phyloP scores from a whole-genome alignment of 2,888 invertebrate genomes.

The Aporophyla lueneburgensis region DNA sequence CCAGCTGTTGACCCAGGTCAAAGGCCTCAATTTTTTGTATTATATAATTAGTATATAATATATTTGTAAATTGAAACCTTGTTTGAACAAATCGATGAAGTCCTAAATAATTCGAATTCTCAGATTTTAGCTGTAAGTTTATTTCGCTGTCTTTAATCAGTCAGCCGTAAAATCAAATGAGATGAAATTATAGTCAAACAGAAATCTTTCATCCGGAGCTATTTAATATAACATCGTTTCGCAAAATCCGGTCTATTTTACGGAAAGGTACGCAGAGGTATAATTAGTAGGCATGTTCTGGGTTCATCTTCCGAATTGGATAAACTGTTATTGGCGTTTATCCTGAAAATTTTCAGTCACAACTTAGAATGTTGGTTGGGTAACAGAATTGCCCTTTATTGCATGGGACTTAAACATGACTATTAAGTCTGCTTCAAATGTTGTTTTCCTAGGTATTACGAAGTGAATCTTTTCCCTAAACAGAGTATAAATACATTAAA shows the following conservation, averaged over 20 bases:
- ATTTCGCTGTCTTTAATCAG: slow-evolving; percentile 24
- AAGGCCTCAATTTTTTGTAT: too few species aligned
- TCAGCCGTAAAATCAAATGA: slow-evolving; percentile 29
- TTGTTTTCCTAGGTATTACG: not conserved
- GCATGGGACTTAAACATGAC: too few species aligned
- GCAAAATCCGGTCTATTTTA: not conserved
- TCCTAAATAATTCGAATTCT: not conserved
- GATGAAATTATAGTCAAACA: not conserved
- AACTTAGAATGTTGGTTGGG: too few species aligned
- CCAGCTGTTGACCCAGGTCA: too few species aligned
- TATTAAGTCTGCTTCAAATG: not conserved
- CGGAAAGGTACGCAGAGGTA: too few species aligned
- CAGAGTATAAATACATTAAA: not conserved
- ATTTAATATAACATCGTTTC: not conserved
- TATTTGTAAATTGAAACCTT: not conserved
- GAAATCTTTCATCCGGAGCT: not conserved
- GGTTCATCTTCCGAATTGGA: too few species aligned
- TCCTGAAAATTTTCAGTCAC: too few species aligned
- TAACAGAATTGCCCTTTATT: too few species aligned
- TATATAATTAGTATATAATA: too few species aligned
- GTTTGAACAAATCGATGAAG: not conserved
- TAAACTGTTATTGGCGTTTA: not conserved
- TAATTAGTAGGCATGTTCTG: not conserved
- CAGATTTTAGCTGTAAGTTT: not conserved
- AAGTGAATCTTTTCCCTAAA: not conserved